Evolutionary conservation across 2,888 invertebrate genomes (phyloP), one percentile per base, ranked within the genome.

Genomic region (Cerastoderma edule): DNA sequence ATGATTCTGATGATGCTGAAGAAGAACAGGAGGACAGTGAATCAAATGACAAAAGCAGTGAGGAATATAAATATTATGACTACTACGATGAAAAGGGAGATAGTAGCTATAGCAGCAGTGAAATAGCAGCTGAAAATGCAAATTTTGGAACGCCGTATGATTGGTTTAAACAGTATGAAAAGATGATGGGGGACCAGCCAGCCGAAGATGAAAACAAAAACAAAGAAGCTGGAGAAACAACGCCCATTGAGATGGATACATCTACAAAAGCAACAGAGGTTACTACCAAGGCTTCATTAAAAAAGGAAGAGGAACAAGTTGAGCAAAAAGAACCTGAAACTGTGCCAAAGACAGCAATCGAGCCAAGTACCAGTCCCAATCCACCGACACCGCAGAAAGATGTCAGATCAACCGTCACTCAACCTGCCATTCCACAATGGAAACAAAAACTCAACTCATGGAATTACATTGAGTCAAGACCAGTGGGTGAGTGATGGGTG

Each of bases 321-420:
- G 28, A 73, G 54, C 53, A 39, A 22, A 60, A 54, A 16, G 46
- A 65, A 60, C 13, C 30, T 24, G 69, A 68, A 13, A 77, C 56
- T 19, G 56, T 74, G 24, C 70, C 73, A 54, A 77, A 79, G 50
- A 77, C 74, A 28, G 82, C 74, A 48, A 65, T 77, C 8, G 82
- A 79, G 57, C 82, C 82, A 3, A 82, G 79, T 44, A 89, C 88
- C 1, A 85, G 87, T 53, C 88, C 89, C 16, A 89, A 89, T 72
- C 89, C 88, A 6, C 84, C 88, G 0, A 84, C 69, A 35, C 73
- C 72, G 76, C 73, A 77, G 74, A 77, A 73, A 66, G 72, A 78
- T 69, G 64, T 73, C 48, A 78, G 75, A 54, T 76, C 84, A 1
- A 74, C 79, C 6, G 83, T 85, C 10, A 84, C 85, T 6, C 83